Evolutionary conservation across 2,888 invertebrate genomes (phyloP).

Genomic region (Eutolmus rufibarbis): DNA sequence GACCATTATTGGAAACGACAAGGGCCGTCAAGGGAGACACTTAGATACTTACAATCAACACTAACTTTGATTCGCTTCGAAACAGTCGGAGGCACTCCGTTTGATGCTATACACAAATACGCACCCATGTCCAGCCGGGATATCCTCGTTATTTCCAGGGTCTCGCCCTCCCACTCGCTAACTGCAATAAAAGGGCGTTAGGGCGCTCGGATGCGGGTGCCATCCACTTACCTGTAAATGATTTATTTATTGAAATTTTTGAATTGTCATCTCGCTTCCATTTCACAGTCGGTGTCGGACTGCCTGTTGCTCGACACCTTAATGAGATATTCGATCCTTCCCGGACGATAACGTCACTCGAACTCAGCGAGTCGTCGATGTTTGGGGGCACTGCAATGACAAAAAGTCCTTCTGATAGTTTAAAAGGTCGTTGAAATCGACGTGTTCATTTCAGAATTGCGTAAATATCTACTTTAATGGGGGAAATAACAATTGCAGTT

Average conservation of each 20-base stretch:
- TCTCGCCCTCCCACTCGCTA: conserved; percentile 85
- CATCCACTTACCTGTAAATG: conserved; percentile 71
- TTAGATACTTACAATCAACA: conserved; percentile 88
- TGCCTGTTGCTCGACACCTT: conserved; percentile 87
- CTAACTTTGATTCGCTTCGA: conserved; percentile 93
- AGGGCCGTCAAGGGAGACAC: conserved; percentile 61
- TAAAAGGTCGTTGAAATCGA: background rate
- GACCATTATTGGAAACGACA: conserved; percentile 35
- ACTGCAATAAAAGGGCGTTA: conserved; percentile 66
- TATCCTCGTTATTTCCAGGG: conserved; percentile 82
- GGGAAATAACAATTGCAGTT: background rate
- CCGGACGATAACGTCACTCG: conserved; percentile 86
- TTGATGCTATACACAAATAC: conserved; percentile 87
- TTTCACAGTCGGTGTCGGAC: conserved; percentile 85
- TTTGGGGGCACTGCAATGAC: conserved; percentile 81
- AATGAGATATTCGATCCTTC: conserved; percentile 89
- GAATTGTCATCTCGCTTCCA: conserved; percentile 91
- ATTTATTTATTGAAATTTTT: conserved; percentile 86
- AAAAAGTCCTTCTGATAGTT: background rate
- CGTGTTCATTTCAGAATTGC: background rate
- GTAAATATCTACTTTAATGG: background rate
- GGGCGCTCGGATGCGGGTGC: background rate
- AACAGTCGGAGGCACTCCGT: conserved; percentile 90
- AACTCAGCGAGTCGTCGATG: conserved; percentile 88
- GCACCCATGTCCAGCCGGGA: conserved; percentile 91